Conservation (phyloP, 2,113 vertebrate genomes). For the Neolamprologus ventralis region DNA sequence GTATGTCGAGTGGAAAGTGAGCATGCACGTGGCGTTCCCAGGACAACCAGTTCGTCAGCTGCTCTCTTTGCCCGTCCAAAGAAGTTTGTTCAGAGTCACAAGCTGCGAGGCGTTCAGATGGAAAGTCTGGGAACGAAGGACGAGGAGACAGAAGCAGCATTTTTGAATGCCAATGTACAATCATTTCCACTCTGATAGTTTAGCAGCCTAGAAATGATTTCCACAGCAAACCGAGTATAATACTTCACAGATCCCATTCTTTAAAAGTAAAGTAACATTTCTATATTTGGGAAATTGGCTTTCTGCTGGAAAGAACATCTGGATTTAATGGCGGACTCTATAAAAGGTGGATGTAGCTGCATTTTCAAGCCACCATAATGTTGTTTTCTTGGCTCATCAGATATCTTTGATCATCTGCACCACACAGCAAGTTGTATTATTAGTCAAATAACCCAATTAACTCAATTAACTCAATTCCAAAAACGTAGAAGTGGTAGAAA, state of each 20-base stretch:
- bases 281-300: neutral
- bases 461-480: neutral
- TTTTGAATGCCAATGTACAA: neutral
- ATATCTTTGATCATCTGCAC: neutral
- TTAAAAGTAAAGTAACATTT: neutral
- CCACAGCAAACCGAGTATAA: rapidly evolving
- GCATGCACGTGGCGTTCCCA: neutral
- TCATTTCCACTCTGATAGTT: neutral
- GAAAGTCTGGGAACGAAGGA: neutral
- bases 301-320: neutral
- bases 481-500: rapidly evolving
- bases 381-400: neutral
- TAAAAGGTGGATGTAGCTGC: neutral
- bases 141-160: neutral
- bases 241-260: neutral
- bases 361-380: rapidly evolving
- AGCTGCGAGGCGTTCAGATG: neutral
- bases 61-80: neutral
- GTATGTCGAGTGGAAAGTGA: neutral
- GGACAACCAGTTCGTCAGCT: neutral
- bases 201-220: neutral
- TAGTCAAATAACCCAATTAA: rapidly evolving
- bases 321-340: neutral
- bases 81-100: neutral
- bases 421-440: rapidly evolving